Percentiles rank a stretch among this genome's conserved stretches.
These are phyloP conservation scores for Imbricaverruca yamaguchii DNA, from an alignment of 2,888 invertebrate species.

Conservation along the genomic window DNA sequence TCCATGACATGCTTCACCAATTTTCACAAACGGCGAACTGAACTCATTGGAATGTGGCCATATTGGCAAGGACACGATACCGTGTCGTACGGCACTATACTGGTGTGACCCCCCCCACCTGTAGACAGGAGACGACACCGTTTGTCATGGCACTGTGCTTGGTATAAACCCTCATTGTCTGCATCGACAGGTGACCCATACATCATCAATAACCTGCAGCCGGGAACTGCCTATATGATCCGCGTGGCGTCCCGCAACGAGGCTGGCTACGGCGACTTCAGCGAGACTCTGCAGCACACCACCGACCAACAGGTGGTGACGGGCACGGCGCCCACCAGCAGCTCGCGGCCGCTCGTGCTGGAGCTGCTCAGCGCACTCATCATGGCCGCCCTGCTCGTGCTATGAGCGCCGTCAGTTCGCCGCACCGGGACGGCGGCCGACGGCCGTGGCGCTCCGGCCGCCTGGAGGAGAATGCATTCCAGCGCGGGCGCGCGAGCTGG, in stretches of 20 bases:
- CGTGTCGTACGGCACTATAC: too few species aligned
- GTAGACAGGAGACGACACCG: too few species aligned
- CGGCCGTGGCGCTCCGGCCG: background rate
- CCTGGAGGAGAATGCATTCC: background rate
- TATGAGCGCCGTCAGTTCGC: constrained; percentile 8
- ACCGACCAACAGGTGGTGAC: background rate
- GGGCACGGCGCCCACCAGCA: background rate
- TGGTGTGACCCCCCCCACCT: too few species aligned
- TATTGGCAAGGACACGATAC: too few species aligned
- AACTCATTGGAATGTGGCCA: too few species aligned
- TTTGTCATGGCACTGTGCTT: too few species aligned
- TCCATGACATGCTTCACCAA: too few species aligned
- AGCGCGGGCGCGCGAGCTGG: background rate
- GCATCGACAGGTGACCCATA: background rate
- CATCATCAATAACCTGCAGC: constrained; percentile 1
- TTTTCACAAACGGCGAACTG: too few species aligned
- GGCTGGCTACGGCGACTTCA: constrained; percentile 33
- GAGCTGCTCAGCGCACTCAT: background rate
- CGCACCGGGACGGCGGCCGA: too few species aligned
- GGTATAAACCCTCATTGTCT: too few species aligned
- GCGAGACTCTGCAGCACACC: constrained; percentile 20
- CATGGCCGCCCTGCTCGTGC: constrained; percentile 10
- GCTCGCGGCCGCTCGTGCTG: background rate
- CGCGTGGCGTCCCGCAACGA: constrained; percentile 32
- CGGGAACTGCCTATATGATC: constrained; percentile 31